These are phyloP conservation scores for Botrylloides violaceus DNA, from an alignment of 23 tunicate species.

Conservation along the genomic window DNA sequence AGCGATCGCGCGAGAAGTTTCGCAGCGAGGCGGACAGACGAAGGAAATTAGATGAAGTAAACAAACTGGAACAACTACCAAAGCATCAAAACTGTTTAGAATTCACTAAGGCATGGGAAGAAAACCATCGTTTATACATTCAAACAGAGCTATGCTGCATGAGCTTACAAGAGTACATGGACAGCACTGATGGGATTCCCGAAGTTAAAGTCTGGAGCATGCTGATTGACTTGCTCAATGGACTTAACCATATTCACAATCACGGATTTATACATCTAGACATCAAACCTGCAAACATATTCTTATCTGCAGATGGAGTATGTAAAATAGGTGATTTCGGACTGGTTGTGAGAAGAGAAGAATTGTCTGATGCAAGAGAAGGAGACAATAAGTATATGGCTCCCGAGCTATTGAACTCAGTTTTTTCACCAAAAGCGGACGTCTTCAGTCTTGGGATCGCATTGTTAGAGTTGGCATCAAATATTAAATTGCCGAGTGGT, in stretches of 20 bases:
- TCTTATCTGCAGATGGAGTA: conserved; percentile 30
- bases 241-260: conserved; percentile 67
- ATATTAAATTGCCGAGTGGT: conserved; percentile 57
- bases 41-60: conserved; percentile 72
- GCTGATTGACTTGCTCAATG: conserved; percentile 58
- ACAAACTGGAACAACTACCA: conserved; percentile 67
- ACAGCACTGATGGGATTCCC: conserved; percentile 26
- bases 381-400: conserved; percentile 93
- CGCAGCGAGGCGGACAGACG: conserved; percentile 59
- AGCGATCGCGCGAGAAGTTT: conserved; percentile 77
- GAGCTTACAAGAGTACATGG: conserved; percentile 55
- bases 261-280: conserved; percentile 81
- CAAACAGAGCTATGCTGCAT: conserved; percentile 77
- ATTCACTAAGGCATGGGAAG: conserved; percentile 92
- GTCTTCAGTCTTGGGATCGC: conserved; percentile 88
- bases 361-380: conserved; percentile 49
- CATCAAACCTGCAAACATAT: conserved; percentile 81
- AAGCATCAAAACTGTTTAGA: conserved; percentile 63
- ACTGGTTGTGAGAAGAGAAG: conserved; percentile 44
- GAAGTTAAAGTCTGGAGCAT: conserved; percentile 43
- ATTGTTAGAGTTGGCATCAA: conserved; percentile 45
- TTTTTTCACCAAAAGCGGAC: conserved; percentile 69
- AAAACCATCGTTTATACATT: conserved; percentile 68
- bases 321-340: conserved; percentile 93
- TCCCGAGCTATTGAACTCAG: conserved; percentile 51